Evolutionary conservation across 2,888 invertebrate genomes (phyloP).

Genomic region (Linnaemya vulpina): DNA sequence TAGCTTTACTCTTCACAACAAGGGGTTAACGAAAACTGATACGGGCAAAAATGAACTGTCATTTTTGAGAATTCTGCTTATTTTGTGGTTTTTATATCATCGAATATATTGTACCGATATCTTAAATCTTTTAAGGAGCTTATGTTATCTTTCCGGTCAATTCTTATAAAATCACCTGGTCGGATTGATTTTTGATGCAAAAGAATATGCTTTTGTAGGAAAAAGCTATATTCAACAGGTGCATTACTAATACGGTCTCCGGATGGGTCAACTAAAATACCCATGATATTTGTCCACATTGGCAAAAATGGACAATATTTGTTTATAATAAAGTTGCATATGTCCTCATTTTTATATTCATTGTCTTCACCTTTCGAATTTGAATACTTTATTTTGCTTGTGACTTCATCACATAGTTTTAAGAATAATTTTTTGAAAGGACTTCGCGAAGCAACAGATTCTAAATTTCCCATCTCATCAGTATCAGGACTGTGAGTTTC

Average conservation of each 20-base stretch:
- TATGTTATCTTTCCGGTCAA: neutral
- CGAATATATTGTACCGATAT: neutral
- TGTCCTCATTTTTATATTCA: constrained; percentile 24
- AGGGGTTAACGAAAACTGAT: too few species aligned
- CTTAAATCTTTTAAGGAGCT: neutral
- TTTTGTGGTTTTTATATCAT: too few species aligned
- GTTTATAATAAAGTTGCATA: constrained; percentile 19
- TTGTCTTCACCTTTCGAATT: neutral
- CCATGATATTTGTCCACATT: constrained; percentile 4
- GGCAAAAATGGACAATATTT: constrained; percentile 1
- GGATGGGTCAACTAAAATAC: neutral
- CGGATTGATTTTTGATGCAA: neutral
- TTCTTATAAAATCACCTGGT: neutral
- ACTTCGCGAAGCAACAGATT: neutral
- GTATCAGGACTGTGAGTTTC: too few species aligned
- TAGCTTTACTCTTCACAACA: too few species aligned
- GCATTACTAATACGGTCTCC: neutral
- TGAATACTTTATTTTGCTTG: neutral
- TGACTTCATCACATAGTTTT: constrained; percentile 11
- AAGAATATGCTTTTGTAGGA: neutral
- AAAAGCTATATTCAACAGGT: neutral
- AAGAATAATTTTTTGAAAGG: constrained; percentile 32
- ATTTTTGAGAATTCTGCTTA: too few species aligned
- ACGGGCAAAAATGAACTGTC: too few species aligned
- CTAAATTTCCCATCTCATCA: neutral